Conservation (phyloP, 2,888 invertebrate species). For the Notodonta ziczac region DNA sequence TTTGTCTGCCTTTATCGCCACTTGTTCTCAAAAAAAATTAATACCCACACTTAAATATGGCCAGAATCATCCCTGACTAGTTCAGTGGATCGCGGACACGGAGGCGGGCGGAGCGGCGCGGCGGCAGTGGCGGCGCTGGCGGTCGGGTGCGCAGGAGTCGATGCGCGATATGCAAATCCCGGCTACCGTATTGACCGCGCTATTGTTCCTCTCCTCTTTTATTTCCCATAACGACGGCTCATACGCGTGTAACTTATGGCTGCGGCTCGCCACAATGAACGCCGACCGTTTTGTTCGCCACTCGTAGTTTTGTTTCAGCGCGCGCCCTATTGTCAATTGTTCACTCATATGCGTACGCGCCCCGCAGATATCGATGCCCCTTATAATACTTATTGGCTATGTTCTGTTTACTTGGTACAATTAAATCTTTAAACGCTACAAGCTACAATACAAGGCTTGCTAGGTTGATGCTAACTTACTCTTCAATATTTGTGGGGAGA, state of each 20-base stretch:
- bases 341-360: conserved; percentile 42
- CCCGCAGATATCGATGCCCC: conserved; percentile 3
- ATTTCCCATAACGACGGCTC: conserved; percentile 41
- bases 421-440: no score
- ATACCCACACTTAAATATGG: no score
- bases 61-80: neutral
- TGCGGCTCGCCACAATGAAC: conserved; percentile 44
- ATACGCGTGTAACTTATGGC: conserved; percentile 69
- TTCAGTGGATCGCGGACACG: no score
- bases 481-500: no score
- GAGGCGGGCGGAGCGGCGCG: conserved; percentile 12
- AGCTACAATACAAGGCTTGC: no score
- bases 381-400: neutral
- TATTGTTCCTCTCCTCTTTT: conserved; percentile 59
- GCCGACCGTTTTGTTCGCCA: conserved; percentile 42
- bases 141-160: conserved; percentile 47
- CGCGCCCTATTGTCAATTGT: conserved; percentile 60
- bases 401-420: no score
- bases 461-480: no score
- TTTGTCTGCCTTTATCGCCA: no score
- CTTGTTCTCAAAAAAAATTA: no score
- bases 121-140: conserved; percentile 9
- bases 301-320: conserved; percentile 27
- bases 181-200: conserved; percentile 74
- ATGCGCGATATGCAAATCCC: conserved; percentile 76